Evolutionary conservation across 2,113 vertebrate genomes (phyloP), one percentile per base, ranked within the genome.

Genomic region (Peromyscus leucopus): DNA sequence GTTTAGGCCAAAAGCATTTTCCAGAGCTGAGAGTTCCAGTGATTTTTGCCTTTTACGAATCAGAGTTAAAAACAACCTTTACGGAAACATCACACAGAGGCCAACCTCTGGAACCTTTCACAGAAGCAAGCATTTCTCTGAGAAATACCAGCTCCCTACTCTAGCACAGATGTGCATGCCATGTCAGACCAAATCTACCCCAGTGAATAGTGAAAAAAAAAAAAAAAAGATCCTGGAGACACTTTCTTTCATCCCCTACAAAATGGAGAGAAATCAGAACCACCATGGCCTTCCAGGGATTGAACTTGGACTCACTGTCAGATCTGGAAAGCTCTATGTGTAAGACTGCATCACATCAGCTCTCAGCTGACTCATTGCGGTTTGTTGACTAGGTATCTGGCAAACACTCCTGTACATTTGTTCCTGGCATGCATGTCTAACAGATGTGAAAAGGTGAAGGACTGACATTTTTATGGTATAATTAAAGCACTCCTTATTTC

Each of bases 381-480:
- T 59, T 92, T 98, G 96, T 97, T 98, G 98, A 98, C 5, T 80
- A 98, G 90, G 75, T 97, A 85, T 93, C 96, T 98, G 98, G 98
- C 97, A 99, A 98, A 97, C 69, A 89, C 63, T 97, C 83, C 74
- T 92, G 90, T 94, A 92, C 93, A 85, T 92, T 69, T 96, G 88
- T 72, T 96, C 87, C 83, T 98, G 98, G 97, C 98, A 96, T 4
- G 24, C 26, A 42, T 96, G 89, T 94, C 96, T 95, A 98, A 93
- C 98, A 98, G 98, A 98, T 98, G 98, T 98, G 98, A 97, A 97
- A 98, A 91, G 98, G 98, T 96, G 97, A 98, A 97, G 98, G 80
- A 31, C 93, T 98, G 98, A 97, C 97, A 97, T 83, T 98, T 98
- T 98, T 98, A 97, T 97, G 97, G 78, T 89, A 96, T 98, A 98